Percentiles rank a stretch among this genome's conserved stretches.
Evolutionary conservation across 2,888 invertebrate genomes (phyloP).

Genomic region (Meteorus colon): DNA sequence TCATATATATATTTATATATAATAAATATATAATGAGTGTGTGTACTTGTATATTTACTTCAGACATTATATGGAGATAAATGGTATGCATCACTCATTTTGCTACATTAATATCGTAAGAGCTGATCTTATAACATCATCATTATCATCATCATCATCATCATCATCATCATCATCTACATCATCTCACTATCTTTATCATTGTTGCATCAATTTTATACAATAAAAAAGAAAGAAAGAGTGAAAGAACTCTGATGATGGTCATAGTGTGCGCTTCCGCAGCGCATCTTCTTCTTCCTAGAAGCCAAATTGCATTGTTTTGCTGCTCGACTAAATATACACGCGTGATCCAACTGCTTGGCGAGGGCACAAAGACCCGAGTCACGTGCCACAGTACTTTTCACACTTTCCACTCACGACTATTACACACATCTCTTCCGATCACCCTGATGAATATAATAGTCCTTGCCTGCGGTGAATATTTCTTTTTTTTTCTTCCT

Average conservation of each 20-base stretch:
- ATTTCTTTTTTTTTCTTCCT: neutral
- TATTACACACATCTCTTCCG: slow-evolving; percentile 19
- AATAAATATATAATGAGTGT: neutral
- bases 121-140: no score
- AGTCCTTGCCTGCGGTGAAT: neutral
- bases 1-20: neutral
- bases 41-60: neutral
- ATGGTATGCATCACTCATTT: neutral
- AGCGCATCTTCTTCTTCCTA: slow-evolving; percentile 58
- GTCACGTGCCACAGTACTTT: slow-evolving; percentile 63
- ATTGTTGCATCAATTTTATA: neutral
- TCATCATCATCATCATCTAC: no score
- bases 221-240: slow-evolving; percentile 17
- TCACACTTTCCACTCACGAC: slow-evolving; percentile 28
- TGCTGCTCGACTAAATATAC: slow-evolving; percentile 67
- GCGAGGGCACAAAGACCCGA: slow-evolving; percentile 55
- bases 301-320: slow-evolving; percentile 68
- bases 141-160: no score
- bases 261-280: slow-evolving; percentile 48
- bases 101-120: neutral
- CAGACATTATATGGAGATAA: neutral
- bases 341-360: slow-evolving; percentile 65
- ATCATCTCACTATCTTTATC: neutral
- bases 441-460: slow-evolving; percentile 19
- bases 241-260: slow-evolving; percentile 18